phyloP scores from a whole-genome alignment of 37 sponge, comb jelly and placozoan species.

The Dysidea cf. avara region DNA sequence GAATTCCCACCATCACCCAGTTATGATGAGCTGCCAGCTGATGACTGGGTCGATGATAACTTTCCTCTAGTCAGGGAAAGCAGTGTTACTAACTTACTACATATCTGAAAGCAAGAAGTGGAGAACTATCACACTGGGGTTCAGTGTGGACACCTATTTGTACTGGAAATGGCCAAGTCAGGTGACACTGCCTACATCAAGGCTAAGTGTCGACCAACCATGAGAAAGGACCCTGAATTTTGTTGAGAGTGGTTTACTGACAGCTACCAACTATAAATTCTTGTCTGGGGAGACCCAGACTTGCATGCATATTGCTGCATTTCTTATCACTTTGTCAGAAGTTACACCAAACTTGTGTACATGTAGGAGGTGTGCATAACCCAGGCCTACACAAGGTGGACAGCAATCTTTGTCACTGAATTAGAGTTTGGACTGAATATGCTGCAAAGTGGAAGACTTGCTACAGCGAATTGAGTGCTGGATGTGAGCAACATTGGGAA shows the following conservation, averaged over 20 bases:
- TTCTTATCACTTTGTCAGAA: slow-evolving; percentile 22
- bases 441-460: slow-evolving; percentile 4
- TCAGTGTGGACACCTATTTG: slow-evolving; percentile 23
- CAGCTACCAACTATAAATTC: neutral
- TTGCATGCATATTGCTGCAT: slow-evolving; percentile 32
- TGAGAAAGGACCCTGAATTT: slow-evolving; percentile 25
- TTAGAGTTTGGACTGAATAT: slow-evolving; percentile 22
- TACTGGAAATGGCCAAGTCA: neutral
- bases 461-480: no score
- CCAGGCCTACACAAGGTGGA: slow-evolving; percentile 20
- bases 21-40: no score
- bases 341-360: slow-evolving; percentile 23
- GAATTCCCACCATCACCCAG: no score
- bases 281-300: slow-evolving; percentile 1
- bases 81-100: no score
- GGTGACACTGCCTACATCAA: neutral
- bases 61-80: no score
- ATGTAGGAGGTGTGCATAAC: slow-evolving; percentile 15
- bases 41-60: no score
- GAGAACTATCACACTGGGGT: slow-evolving; percentile 33
- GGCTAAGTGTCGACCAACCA: slow-evolving; percentile 36
- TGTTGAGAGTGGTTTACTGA: neutral
- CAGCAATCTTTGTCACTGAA: neutral
- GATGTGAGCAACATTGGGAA: no score
- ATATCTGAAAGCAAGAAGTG: no score